Evolutionary conservation across 2,888 invertebrate species (phyloP).

Genomic region (Dicranocentrus wangi): DNA sequence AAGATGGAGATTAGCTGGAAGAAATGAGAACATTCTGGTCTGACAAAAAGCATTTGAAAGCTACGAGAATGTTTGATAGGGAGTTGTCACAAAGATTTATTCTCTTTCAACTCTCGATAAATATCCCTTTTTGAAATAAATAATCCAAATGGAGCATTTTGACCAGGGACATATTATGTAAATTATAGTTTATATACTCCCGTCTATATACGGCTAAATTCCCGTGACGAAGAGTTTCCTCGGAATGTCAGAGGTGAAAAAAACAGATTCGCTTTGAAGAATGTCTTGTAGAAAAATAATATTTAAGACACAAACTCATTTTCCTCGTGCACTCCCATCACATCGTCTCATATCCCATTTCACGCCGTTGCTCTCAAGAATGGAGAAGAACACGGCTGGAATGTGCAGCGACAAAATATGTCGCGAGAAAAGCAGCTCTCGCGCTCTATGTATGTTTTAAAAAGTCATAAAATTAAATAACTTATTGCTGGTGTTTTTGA

Average conservation of each 20-base stretch:
- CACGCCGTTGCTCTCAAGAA: conserved; percentile 22
- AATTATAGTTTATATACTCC: no score
- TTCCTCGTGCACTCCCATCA: no score
- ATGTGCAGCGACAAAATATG: conserved; percentile 5
- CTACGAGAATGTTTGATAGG: no score
- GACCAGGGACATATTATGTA: no score
- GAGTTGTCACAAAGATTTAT: no score
- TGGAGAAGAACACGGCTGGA: no score
- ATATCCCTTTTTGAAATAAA: not conserved
- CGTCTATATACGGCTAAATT: conserved; percentile 41
- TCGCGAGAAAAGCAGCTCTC: conserved; percentile 44
- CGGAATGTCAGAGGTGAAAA: conserved; percentile 19
- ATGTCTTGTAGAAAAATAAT: no score
- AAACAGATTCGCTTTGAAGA: no score
- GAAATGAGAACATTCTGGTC: not conserved
- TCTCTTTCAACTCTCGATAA: no score
- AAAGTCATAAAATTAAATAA: conserved; percentile 48
- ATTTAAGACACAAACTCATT: no score
- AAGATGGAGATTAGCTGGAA: not conserved
- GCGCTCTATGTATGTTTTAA: conserved; percentile 42
- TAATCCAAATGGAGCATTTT: not conserved
- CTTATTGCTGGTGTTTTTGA: conserved; percentile 21
- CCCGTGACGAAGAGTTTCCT: conserved; percentile 55
- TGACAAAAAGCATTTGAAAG: conserved; percentile 3
- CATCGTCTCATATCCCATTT: conserved; percentile 26